Evolutionary conservation across 2,888 invertebrate species (phyloP).

Genomic region (Drosophila gaucha): DNA sequence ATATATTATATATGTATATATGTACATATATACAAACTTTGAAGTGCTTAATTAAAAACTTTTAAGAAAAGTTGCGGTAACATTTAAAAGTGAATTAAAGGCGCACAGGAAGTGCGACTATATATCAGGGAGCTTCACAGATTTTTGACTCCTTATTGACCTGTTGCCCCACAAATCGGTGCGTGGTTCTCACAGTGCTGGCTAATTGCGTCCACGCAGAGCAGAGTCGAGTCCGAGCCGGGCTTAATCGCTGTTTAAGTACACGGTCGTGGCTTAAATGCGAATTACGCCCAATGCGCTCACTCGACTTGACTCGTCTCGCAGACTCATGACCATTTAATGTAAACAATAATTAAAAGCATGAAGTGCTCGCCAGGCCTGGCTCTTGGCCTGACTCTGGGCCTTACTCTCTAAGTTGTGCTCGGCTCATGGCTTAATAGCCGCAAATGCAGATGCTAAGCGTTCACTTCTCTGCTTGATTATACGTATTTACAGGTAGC

Average conservation of each 20-base stretch:
- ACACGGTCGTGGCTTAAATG: conserved; percentile 73
- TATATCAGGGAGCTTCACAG: conserved; percentile 19
- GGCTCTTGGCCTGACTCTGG: conserved; percentile 24
- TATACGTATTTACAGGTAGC: conserved; percentile 42
- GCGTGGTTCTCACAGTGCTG: conserved; percentile 65
- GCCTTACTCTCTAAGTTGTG: conserved; percentile 17
- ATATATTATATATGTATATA: not conserved
- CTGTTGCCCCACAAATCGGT: conserved; percentile 70
- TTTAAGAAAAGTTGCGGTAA: conserved; percentile 38
- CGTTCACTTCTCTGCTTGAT: conserved; percentile 54
- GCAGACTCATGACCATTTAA: conserved; percentile 78
- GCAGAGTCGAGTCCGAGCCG: conserved; percentile 13
- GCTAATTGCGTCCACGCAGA: conserved; percentile 58
- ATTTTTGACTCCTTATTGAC: conserved; percentile 49
- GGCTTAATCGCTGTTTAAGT: conserved; percentile 80
- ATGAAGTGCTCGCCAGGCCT: conserved; percentile 37
- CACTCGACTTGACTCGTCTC: conserved; percentile 34
- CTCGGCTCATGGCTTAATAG: conserved; percentile 70
- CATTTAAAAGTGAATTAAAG: conserved; percentile 74
- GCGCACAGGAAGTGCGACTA: conserved; percentile 57
- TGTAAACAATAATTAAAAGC: conserved; percentile 80
- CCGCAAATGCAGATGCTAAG: conserved; percentile 63
- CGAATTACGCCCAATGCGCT: conserved; percentile 79
- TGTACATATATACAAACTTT: conserved; percentile 1
- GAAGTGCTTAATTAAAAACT: conserved; percentile 73